Base-by-base conservation (phyloP, 2,113 vertebrate species). In the Cephalophus harveyi region DNA sequence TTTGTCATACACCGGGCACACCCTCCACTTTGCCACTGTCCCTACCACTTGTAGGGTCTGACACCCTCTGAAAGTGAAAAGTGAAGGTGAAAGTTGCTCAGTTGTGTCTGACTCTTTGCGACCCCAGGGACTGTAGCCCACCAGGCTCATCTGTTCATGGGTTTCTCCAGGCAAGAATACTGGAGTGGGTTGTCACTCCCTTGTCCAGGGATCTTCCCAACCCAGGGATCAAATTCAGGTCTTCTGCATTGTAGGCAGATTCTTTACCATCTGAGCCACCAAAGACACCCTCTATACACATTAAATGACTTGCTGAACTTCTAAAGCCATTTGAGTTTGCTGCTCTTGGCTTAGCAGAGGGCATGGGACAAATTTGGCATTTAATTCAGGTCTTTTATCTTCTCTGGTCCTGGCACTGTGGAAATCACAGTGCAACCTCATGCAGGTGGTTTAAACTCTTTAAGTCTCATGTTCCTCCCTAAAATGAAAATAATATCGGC, bases 301-400 rank as follows among this genome's bases (percentile, higher is more conserved):
- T 83, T 79, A 78, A 79, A 67, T 95, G 21, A 90, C 1, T 50
- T 46, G 50, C 52, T 15, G 43, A 27, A 81, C 40, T 46, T 78
- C 30, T 60, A 33, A 93, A 71, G 33, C 2, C 23, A 60, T 54
- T 54, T 78, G 36, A 60, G 43, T 94, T 93, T 83, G 40, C 62
- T 28, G 40, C 19, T 89, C 50, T 59, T 79, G 55, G 50, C 54
- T 96, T 78, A 43, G n/a, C 21, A 50, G 40, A 60, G 83, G 46
- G 17, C 19, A 25, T 86, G 59, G 9, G 21, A 78, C 23, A 86
- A 74, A 93, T 82, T 21, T 82, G 57, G 40, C 33, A 55, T 95
- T 96, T 87, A 78, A 97, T 78, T 87, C 23, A 40, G 16, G 19
- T 62, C 19, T 25, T 91, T 88, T 81, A 71, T 89, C 96, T 95